phyloP scores from a whole-genome alignment of 2,113 vertebrate genomes.

The Tonatia bakeri region DNA sequence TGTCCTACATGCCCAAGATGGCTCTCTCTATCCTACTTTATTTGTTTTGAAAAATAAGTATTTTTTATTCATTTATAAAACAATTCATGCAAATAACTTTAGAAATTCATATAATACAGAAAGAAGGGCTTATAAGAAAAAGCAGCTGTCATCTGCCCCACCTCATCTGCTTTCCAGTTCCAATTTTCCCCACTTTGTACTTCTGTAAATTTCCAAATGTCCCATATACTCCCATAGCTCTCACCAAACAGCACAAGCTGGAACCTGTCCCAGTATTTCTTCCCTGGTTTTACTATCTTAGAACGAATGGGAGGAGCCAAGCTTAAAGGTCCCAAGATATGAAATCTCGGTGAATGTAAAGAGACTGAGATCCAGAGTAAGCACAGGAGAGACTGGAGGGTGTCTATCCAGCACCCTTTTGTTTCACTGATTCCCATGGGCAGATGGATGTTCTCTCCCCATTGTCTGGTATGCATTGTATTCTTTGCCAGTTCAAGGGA shows the following conservation, averaged over 20 bases:
- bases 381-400: not conserved
- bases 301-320: not conserved
- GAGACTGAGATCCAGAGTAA: not conserved
- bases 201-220: not conserved
- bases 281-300: not conserved
- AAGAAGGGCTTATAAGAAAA: not conserved
- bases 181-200: not conserved
- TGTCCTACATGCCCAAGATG: not conserved
- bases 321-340: not conserved
- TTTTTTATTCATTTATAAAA: constrained; percentile 39
- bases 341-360: not conserved
- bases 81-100: constrained; percentile 7
- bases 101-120: not conserved
- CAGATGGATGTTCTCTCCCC: not conserved
- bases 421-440: constrained; percentile 16
- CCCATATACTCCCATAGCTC: not conserved
- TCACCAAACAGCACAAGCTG: not conserved
- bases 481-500: constrained; percentile 12
- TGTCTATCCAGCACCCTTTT: not conserved
- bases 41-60: not conserved
- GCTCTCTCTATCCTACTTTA: not conserved
- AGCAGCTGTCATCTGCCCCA: not conserved
- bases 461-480: not conserved
- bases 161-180: not conserved
- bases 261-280: not conserved